Percentiles rank a stretch among this genome's conserved stretches.
Evolutionary conservation across 2,113 vertebrate species (phyloP).

Genomic region (Mesocricetus auratus): DNA sequence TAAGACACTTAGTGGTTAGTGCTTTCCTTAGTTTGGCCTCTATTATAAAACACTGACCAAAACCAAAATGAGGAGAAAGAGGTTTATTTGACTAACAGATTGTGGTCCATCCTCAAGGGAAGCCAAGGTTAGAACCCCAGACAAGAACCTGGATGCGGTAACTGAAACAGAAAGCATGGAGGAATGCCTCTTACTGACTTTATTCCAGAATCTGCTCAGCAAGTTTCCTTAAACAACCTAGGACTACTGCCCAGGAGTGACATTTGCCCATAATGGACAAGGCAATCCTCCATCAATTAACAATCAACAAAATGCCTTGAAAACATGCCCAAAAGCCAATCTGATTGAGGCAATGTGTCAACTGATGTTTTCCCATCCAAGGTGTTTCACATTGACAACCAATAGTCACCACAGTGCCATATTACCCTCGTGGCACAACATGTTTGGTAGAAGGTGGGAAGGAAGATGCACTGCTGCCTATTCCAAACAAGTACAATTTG

Average conservation of each 20-base stretch:
- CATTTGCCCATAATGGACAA: not conserved
- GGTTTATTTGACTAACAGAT: not conserved
- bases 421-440: not conserved
- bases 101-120: not conserved
- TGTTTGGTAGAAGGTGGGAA: not conserved
- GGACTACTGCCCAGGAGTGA: not conserved
- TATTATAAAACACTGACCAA: not conserved
- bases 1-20: not conserved
- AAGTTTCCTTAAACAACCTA: not conserved
- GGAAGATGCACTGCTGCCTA: not conserved
- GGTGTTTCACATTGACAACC: not conserved
- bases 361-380: not conserved
- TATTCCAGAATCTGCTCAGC: not conserved
- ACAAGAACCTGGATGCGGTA: not conserved
- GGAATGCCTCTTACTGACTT: not conserved
- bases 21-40: not conserved
- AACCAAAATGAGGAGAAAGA: not conserved
- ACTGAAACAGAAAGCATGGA: not conserved
- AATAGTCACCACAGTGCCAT: too few species aligned
- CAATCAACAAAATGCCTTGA: not conserved
- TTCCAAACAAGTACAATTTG: not conserved
- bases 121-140: not conserved
- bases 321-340: not conserved
- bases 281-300: not conserved
- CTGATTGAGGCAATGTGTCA: not conserved